These are phyloP conservation scores for Heliocidaris erythrogramma DNA, from an alignment of 35 echinoderm and acorn worm genomes.

Conservation along the genomic window DNA sequence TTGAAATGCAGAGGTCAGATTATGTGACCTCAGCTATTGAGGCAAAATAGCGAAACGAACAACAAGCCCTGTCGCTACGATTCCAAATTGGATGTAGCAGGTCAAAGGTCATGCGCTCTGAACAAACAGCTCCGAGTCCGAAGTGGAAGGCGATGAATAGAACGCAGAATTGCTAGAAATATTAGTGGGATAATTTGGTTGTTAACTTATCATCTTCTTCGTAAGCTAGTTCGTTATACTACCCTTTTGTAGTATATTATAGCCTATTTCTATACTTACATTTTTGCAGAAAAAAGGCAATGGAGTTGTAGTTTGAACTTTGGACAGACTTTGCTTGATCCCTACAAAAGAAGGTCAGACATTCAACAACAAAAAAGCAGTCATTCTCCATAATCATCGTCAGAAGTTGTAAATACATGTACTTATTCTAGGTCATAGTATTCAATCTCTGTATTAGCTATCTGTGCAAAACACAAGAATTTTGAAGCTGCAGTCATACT, in stretches of 20 bases:
- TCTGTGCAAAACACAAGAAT: too few relatives aligned
- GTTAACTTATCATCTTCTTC: not conserved
- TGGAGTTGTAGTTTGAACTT: too few relatives aligned
- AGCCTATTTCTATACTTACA: not conserved
- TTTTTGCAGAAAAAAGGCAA: not conserved
- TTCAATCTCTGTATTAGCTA: too few relatives aligned
- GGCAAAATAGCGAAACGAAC: constrained; percentile 25
- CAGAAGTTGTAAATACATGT: too few relatives aligned
- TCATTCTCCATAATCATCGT: too few relatives aligned
- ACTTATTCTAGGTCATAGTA: too few relatives aligned
- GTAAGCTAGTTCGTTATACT: not conserved
- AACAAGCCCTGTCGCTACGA: constrained; percentile 36
- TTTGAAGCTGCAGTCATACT: too few relatives aligned
- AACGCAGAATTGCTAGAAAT: not conserved
- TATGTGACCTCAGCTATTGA: constrained; percentile 33
- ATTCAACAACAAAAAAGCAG: too few relatives aligned
- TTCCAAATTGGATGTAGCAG: constrained; percentile 30
- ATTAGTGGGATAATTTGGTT: constrained; percentile 13
- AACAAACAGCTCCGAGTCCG: constrained; percentile 26
- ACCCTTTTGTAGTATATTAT: not conserved
- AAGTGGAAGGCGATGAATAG: constrained; percentile 9
- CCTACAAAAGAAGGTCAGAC: too few relatives aligned
- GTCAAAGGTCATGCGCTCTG: constrained; percentile 29
- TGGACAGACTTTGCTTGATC: too few relatives aligned
- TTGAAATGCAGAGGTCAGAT: constrained; percentile 40